Conservation (phyloP, 2,113 vertebrate species). For the Pygoscelis antarcticus region DNA sequence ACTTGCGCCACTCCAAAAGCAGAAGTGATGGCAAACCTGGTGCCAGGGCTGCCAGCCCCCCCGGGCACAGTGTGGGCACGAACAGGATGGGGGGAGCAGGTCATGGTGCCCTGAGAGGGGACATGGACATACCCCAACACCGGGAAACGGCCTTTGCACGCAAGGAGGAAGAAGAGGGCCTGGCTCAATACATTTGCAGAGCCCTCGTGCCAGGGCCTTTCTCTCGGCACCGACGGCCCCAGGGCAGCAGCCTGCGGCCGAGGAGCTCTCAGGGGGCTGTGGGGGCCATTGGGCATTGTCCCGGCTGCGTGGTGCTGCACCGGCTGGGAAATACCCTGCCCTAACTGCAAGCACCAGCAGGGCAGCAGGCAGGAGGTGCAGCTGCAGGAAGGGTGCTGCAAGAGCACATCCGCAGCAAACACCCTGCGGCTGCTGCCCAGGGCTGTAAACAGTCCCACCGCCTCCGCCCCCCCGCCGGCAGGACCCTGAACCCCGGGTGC, state of each 20-base stretch:
- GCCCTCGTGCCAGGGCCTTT: fast-evolving
- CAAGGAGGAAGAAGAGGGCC: neutral
- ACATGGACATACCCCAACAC: neutral
- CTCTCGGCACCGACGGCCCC: fast-evolving
- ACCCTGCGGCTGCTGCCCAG: neutral
- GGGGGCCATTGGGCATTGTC: neutral
- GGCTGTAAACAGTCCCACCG: neutral
- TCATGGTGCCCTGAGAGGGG: neutral
- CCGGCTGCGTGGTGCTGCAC: neutral
- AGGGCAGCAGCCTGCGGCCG: fast-evolving
- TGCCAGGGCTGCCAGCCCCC: neutral
- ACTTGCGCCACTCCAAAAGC: neutral
- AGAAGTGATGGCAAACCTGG: conserved; percentile 1
- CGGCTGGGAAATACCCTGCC: neutral
- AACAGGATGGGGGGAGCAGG: neutral
- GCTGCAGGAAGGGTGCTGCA: conserved; percentile 45
- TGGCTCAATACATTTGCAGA: neutral
- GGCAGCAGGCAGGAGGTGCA: neutral
- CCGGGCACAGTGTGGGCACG: neutral
- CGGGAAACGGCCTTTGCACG: fast-evolving
- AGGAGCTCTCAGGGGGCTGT: neutral
- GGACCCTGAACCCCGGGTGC: no score
- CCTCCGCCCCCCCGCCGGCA: fast-evolving
- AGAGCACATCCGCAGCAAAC: conserved; percentile 36
- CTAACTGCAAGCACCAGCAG: neutral